Conservation (phyloP, 2,797 vertebrate species). For the Xenentodon cancila region DNA sequence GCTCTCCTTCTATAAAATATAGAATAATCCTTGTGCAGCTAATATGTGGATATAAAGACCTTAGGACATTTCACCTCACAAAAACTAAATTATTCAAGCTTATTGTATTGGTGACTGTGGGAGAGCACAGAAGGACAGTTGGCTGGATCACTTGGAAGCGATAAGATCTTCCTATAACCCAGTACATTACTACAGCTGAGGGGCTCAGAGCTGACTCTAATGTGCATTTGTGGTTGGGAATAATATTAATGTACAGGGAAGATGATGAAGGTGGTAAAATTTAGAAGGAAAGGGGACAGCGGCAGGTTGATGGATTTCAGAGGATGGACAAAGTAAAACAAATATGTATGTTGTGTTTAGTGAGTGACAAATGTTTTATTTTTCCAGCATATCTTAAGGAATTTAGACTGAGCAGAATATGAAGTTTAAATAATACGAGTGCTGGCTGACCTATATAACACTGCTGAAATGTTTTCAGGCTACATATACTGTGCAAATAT, state of each 20-base stretch:
- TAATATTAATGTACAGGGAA: constrained; percentile 50
- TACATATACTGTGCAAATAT: constrained; percentile 35
- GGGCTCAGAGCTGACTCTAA: constrained; percentile 58
- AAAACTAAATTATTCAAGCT: constrained; percentile 76
- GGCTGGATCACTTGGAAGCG: constrained; percentile 68
- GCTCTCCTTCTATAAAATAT: constrained; percentile 30
- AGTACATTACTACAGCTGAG: constrained; percentile 60
- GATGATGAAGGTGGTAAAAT: neutral
- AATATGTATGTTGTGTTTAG: neutral
- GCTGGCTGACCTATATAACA: constrained; percentile 38
- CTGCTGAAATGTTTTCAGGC: constrained; percentile 31
- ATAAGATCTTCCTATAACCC: constrained; percentile 55
- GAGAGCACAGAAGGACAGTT: constrained; percentile 68
- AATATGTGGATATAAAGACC: constrained; percentile 55
- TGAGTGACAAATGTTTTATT: neutral
- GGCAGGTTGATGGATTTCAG: constrained; percentile 32
- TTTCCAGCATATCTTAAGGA: constrained; percentile 13
- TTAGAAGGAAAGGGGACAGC: constrained; percentile 6
- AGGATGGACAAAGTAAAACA: constrained; percentile 4
- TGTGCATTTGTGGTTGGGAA: constrained; percentile 45
- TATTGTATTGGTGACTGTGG: constrained; percentile 71
- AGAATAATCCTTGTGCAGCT: constrained; percentile 35
- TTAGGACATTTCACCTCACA: constrained; percentile 51
- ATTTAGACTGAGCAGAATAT: constrained; percentile 24
- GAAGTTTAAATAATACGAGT: constrained; percentile 26